Evolutionary conservation across 2,113 vertebrate species (phyloP).

Genomic region (Rhinolophus sinicus): DNA sequence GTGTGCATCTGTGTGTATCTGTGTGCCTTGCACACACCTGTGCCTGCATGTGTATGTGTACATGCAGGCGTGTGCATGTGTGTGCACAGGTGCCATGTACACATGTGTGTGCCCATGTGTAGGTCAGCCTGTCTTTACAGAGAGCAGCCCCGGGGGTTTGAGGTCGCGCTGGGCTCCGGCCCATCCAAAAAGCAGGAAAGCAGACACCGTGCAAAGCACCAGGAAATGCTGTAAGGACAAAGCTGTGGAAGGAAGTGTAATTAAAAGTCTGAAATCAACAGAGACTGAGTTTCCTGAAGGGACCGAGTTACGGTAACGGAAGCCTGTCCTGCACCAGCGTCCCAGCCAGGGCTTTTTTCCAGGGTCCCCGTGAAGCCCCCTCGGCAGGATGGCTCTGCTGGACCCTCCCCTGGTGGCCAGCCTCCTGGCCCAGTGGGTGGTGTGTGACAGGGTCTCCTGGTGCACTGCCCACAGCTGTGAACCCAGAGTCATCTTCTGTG

Average conservation of each 20-base stretch:
- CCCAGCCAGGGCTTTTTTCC: no score
- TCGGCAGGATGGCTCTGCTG: background rate
- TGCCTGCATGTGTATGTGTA: accelerated
- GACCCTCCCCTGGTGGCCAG: no score
- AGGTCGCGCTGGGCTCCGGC: accelerated
- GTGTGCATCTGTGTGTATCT: accelerated
- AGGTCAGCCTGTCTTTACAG: accelerated
- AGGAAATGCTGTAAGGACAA: background rate
- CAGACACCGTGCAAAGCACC: accelerated
- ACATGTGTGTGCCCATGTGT: accelerated
- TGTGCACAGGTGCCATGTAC: accelerated
- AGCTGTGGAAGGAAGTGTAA: background rate
- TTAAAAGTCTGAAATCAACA: accelerated
- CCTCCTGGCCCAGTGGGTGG: no score
- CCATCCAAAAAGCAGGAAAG: background rate
- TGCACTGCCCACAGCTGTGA: accelerated
- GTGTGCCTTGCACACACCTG: accelerated
- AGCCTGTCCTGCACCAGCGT: accelerated
- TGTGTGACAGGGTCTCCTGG: accelerated
- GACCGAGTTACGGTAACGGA: accelerated
- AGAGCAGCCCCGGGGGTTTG: accelerated
- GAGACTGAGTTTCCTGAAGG: accelerated
- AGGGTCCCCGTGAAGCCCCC: accelerated
- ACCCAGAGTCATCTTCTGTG: accelerated
- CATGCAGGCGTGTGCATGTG: no score